Conservation (phyloP, 2,888 invertebrate species). For the Schizaphis graminum region DNA sequence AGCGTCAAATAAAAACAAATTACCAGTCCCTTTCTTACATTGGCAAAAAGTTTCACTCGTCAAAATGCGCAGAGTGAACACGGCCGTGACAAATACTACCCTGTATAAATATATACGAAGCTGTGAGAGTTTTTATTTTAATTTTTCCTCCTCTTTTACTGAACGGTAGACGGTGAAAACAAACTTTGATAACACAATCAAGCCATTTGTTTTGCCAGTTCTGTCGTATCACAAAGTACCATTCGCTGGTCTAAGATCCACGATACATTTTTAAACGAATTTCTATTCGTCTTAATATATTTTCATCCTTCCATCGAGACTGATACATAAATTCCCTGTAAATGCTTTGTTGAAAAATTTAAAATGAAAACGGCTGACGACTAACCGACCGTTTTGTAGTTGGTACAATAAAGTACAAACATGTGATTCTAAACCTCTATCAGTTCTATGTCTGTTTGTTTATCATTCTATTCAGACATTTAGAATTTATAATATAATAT, state of each 20-base stretch:
- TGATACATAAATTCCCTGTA: neutral
- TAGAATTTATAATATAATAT: neutral
- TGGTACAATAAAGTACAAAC: neutral
- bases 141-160: neutral
- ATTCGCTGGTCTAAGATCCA: neutral
- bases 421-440: neutral
- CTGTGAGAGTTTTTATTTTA: constrained; percentile 21
- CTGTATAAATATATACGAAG: neutral
- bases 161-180: neutral
- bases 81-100: constrained; percentile 41
- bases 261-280: constrained; percentile 28
- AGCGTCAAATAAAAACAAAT: constrained; percentile 65
- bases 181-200: constrained; percentile 62
- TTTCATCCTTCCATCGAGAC: neutral
- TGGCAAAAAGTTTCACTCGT: constrained; percentile 61
- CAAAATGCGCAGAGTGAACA: constrained; percentile 51
- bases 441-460: neutral
- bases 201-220: constrained; percentile 27
- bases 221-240: neutral
- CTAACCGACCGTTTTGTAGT: neutral
- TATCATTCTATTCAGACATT: neutral
- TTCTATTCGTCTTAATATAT: constrained; percentile 31
- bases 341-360: neutral
- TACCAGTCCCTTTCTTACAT: constrained; percentile 45
- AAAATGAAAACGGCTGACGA: neutral